Conservation (phyloP, 2,113 vertebrate species). For the Chloropsis cyanopogon region DNA sequence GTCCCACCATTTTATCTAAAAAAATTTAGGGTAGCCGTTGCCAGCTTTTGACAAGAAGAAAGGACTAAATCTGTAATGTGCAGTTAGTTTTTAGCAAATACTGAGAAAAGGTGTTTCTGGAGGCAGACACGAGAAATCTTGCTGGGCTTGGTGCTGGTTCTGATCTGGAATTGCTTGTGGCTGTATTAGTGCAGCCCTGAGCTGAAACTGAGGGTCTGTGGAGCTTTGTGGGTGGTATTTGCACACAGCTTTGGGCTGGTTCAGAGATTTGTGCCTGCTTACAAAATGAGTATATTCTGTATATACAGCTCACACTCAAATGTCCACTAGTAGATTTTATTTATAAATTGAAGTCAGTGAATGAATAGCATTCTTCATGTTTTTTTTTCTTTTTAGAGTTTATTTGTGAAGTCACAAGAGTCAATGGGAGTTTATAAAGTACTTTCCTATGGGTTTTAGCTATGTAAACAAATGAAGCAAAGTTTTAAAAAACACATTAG, state of each 20-base stretch:
- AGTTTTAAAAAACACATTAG: not conserved
- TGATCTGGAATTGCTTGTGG: not conserved
- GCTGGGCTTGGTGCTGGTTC: not conserved
- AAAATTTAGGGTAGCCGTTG: not conserved
- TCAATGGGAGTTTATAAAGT: not conserved
- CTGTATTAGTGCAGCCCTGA: accelerated
- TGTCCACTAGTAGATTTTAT: not conserved
- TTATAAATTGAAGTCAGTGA: not conserved
- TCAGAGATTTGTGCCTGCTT: not conserved
- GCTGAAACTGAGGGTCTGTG: not conserved
- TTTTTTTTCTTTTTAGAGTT: not conserved
- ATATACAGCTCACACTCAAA: not conserved
- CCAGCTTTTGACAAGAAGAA: not conserved
- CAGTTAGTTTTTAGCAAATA: not conserved
- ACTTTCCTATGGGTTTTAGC: not conserved
- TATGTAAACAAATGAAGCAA: not conserved
- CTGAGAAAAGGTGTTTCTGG: not conserved
- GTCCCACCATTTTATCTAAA: not conserved
- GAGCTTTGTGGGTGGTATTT: not conserved
- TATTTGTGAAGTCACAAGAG: not conserved
- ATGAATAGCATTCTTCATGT: not conserved
- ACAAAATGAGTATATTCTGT: not conserved
- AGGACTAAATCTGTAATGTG: accelerated
- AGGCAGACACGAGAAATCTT: not conserved
- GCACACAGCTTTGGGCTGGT: not conserved